These are phyloP conservation scores for Amblyraja radiata DNA, from an alignment of 2,797 vertebrate species.

Conservation along the genomic window DNA sequence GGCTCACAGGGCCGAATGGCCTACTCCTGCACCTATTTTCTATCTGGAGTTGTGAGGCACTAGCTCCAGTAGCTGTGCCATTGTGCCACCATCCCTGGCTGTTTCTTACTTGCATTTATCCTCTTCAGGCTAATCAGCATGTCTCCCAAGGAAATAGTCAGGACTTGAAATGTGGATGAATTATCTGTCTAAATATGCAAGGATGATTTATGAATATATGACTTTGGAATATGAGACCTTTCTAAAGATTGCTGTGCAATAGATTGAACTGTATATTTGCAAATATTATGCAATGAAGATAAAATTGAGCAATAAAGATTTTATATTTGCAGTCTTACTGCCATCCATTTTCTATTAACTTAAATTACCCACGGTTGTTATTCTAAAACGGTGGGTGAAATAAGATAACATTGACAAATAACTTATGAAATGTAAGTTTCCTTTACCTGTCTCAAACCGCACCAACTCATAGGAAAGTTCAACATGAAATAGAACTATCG, in stretches of 20 bases:
- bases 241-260: background rate
- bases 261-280: constrained; percentile 22
- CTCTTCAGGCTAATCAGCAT: background rate
- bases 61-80: too few relatives aligned
- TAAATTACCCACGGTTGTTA: constrained; percentile 31
- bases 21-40: too few relatives aligned
- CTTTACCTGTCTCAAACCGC: background rate
- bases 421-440: background rate
- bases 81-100: background rate
- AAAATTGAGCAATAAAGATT: constrained; percentile 37
- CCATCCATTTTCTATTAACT: constrained; percentile 28
- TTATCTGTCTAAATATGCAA: constrained; percentile 14
- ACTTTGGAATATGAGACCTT: constrained; percentile 1
- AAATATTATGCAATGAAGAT: constrained; percentile 30
- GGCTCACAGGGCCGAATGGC: too few relatives aligned
- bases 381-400: background rate
- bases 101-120: background rate
- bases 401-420: constrained; percentile 27
- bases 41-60: too few relatives aligned
- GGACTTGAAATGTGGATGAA: background rate
- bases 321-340: constrained; percentile 16
- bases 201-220: constrained; percentile 29
- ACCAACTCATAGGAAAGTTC: background rate
- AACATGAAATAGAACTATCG: background rate
- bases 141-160: background rate